phyloP scores from a whole-genome alignment of 2,113 vertebrate species.

The Neomonachus schauinslandi region DNA sequence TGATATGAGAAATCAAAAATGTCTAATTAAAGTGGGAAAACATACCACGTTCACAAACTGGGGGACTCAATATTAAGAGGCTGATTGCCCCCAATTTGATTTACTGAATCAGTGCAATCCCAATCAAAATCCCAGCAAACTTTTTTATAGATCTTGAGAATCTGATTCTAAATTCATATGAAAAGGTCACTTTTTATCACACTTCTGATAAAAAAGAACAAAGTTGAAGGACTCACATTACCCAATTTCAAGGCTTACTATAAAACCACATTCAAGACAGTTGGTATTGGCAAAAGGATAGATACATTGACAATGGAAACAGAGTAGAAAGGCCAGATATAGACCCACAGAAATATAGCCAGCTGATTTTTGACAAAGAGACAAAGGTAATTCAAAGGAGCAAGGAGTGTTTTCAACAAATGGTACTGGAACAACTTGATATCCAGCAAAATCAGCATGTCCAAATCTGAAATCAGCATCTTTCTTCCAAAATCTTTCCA shows the following conservation, averaged over 20 bases:
- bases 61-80: neutral
- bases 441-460: neutral
- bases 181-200: neutral
- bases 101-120: neutral
- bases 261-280: neutral
- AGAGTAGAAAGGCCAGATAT: neutral
- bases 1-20: neutral
- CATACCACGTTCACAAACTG: neutral
- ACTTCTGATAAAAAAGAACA: neutral
- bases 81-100: neutral
- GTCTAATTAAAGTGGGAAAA: neutral
- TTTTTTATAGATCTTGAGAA: neutral
- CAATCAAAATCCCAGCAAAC: neutral
- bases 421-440: neutral
- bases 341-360: neutral
- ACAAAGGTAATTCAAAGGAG: neutral
- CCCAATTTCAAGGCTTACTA: neutral
- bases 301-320: neutral
- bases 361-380: neutral
- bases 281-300: neutral
- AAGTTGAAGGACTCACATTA: neutral
- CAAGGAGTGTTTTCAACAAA: neutral
- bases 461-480: neutral
- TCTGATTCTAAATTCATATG: neutral
- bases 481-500: neutral